A percentile compares a stretch with the other conserved stretches of the same genome.
phyloP scores from a whole-genome alignment of 2,113 vertebrate genomes.

The Cheilinus undulatus region DNA sequence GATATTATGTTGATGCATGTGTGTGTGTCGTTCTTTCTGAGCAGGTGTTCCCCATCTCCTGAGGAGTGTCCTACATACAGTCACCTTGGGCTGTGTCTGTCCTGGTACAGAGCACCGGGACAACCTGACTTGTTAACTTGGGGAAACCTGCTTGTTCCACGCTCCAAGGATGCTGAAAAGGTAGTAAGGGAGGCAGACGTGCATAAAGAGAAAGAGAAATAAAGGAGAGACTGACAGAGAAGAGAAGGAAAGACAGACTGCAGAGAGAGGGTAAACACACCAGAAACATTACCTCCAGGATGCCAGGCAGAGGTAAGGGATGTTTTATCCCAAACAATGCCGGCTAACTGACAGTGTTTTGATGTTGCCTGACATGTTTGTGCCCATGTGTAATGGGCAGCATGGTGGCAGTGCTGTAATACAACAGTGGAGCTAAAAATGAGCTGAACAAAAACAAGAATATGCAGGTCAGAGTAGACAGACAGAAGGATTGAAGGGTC shows the following conservation, averaged over 20 bases:
- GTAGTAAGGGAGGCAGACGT: not conserved
- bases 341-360: conserved; percentile 12
- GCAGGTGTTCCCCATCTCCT: conserved; percentile 67
- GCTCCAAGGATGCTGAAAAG: conserved; percentile 5
- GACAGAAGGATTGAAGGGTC: conserved; percentile 35
- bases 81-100: conserved; percentile 75
- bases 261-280: conserved; percentile 1
- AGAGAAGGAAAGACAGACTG: not conserved
- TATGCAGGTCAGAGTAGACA: conserved; percentile 23
- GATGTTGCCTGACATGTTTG: not conserved
- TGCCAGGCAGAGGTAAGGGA: not conserved
- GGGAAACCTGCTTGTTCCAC: conserved; percentile 54
- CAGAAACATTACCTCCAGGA: not conserved
- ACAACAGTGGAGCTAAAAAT: not conserved
- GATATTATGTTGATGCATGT: conserved; percentile 22
- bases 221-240: not conserved
- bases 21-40: conserved; percentile 30
- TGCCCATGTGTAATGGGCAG: not conserved
- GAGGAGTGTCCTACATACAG: conserved; percentile 72
- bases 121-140: conserved; percentile 42
- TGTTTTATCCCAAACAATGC: not conserved
- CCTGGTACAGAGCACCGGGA: conserved; percentile 58
- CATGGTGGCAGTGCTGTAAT: not conserved
- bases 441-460: not conserved
- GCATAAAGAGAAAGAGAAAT: not conserved